Conservation (phyloP, 2,113 vertebrate species). For the Phyllostomus hastatus region DNA sequence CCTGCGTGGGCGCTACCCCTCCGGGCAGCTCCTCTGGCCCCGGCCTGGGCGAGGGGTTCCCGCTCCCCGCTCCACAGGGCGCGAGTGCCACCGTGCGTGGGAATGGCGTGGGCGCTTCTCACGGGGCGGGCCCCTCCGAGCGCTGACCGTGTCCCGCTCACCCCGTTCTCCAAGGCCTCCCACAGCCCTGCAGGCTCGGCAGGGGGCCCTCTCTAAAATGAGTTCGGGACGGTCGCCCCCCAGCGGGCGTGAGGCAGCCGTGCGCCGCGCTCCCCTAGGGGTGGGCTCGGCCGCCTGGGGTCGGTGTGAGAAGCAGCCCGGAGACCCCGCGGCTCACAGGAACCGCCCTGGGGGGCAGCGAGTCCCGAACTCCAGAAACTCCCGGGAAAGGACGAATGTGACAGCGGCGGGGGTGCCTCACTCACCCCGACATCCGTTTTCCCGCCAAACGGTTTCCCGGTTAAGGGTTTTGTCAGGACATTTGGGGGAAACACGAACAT, state of each 20-base stretch:
- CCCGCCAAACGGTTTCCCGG: constrained; percentile 49
- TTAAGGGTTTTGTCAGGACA: constrained; percentile 41
- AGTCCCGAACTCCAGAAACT: background rate
- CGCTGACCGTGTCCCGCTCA: background rate
- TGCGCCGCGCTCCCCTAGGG: too few relatives aligned
- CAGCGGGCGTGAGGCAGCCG: background rate
- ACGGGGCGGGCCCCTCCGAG: background rate
- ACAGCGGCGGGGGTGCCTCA: constrained; percentile 29
- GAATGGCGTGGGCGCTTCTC: background rate
- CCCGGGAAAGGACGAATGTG: constrained; percentile 46
- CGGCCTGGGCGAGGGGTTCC: fast-evolving
- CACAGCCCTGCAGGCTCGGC: background rate
- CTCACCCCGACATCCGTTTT: constrained; percentile 66
- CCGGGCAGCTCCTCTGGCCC: background rate
- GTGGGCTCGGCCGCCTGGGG: background rate
- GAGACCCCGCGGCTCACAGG: too few relatives aligned
- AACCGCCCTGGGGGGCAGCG: background rate
- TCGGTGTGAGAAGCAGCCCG: fast-evolving
- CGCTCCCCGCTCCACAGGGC: fast-evolving
- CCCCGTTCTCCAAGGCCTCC: background rate
- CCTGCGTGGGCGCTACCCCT: background rate
- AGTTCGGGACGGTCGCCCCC: too few relatives aligned
- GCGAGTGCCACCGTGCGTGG: fast-evolving
- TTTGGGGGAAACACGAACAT: constrained; percentile 38
- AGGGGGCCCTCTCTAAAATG: background rate